phyloP scores from a whole-genome alignment of 2,888 invertebrate species.

The Patella pellucida region DNA sequence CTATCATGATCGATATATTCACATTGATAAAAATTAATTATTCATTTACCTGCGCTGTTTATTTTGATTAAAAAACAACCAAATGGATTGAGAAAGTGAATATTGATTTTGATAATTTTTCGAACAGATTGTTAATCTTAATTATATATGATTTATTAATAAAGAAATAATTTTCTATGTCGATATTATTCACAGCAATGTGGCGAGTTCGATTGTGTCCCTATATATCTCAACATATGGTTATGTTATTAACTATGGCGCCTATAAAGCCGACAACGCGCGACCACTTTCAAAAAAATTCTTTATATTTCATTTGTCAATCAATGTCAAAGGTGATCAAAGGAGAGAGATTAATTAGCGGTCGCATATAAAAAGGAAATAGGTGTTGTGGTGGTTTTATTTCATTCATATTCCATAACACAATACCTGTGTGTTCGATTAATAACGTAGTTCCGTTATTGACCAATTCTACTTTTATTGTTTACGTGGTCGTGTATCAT shows the following conservation, averaged over 20 bases:
- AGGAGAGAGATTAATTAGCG: constrained; percentile 1
- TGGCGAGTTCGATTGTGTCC: not conserved
- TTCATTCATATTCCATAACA: no score
- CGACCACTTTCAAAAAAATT: no score
- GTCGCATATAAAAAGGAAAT: not conserved
- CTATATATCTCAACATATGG: not conserved
- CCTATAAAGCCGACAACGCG: no score
- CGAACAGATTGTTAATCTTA: constrained; percentile 3
- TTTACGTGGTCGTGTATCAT: no score
- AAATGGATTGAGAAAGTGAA: not conserved
- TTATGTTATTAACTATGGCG: not conserved
- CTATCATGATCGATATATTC: not conserved
- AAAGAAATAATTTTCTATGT: constrained; percentile 4
- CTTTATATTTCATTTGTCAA: no score
- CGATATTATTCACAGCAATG: constrained; percentile 1
- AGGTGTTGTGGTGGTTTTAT: no score
- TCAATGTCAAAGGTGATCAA: no score
- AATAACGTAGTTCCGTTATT: no score
- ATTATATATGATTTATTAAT: constrained; percentile 10
- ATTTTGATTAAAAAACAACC: not conserved
- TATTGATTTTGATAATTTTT: not conserved
- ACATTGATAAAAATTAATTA: not conserved
- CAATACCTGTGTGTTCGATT: no score
- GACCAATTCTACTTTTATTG: no score
- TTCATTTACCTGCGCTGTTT: not conserved